A percentile compares a stretch with the other conserved stretches of the same genome.
Evolutionary conservation across 2,888 invertebrate genomes (phyloP).

Genomic region (Margaritifera margaritifera): DNA sequence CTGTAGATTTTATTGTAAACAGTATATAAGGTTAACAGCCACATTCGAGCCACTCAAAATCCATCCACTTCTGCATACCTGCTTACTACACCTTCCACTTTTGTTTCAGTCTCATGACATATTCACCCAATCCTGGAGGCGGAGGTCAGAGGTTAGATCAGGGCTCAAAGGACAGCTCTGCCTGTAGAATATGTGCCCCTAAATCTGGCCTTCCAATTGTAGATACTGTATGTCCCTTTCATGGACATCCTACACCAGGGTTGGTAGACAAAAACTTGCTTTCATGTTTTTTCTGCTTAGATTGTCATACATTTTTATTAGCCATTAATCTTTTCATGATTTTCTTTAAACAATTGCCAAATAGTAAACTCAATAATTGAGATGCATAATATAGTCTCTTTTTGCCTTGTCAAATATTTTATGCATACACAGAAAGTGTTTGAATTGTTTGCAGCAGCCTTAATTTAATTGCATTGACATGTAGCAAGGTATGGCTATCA

Average conservation of each 20-base stretch:
- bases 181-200: constrained; percentile 27
- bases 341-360: too few relatives aligned
- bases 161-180: constrained; percentile 28
- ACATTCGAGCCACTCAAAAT: background rate
- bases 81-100: constrained; percentile 17
- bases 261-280: constrained; percentile 55
- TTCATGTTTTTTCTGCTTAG: background rate
- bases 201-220: constrained; percentile 46
- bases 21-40: background rate
- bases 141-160: constrained; percentile 59
- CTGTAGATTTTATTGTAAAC: too few relatives aligned
- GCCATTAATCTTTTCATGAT: too few relatives aligned
- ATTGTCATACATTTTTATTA: too few relatives aligned
- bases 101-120: constrained; percentile 54
- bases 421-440: too few relatives aligned
- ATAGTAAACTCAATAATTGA: too few relatives aligned
- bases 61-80: background rate
- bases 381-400: too few relatives aligned
- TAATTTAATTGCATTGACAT: too few relatives aligned
- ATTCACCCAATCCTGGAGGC: constrained; percentile 68
- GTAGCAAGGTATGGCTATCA: too few relatives aligned
- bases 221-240: constrained; percentile 73
- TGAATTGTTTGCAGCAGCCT: too few relatives aligned
- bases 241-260: constrained; percentile 71
- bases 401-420: too few relatives aligned